Evolutionary conservation across 2,888 invertebrate species (phyloP).

Genomic region (Spicauda simplicius): DNA sequence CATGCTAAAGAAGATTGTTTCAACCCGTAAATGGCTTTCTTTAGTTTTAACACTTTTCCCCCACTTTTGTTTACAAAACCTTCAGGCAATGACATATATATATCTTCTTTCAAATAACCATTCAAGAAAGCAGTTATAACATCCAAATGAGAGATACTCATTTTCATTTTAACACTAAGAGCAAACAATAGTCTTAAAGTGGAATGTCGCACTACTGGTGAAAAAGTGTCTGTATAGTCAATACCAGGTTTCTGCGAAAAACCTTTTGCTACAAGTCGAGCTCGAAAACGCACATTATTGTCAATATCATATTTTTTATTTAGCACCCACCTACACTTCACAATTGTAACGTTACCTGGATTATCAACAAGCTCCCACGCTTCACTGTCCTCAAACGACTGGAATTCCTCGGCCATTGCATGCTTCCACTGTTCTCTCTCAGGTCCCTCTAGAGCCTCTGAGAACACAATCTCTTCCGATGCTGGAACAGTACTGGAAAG

Average conservation of each 20-base stretch:
- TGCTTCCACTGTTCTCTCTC: conserved; percentile 31
- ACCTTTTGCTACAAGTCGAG: too few relatives aligned
- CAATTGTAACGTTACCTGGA: conserved; percentile 25
- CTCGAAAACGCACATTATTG: conserved; percentile 26
- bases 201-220: conserved; percentile 19
- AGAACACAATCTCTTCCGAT: conserved; percentile 22
- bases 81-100: conserved; percentile 34
- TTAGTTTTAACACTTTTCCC: conserved; percentile 22
- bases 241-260: too few relatives aligned
- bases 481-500: conserved; percentile 12
- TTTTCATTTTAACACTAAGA: conserved; percentile 21
- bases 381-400: conserved; percentile 36
- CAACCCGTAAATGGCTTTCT: too few relatives aligned
- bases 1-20: too few relatives aligned
- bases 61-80: conserved; percentile 38
- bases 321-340: conserved; percentile 33
- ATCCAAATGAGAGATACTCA: conserved; percentile 9
- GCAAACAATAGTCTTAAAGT: conserved; percentile 35
- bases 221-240: conserved; percentile 20
- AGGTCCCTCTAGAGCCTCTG: conserved; percentile 30
- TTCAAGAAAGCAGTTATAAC: too few relatives aligned
- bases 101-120: too few relatives aligned
- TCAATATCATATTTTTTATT: conserved; percentile 30
- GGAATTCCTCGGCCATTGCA: conserved; percentile 30
- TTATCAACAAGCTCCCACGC: conserved; percentile 36